phyloP scores from a whole-genome alignment of 2,888 invertebrate species.

The Lasiommata megera region DNA sequence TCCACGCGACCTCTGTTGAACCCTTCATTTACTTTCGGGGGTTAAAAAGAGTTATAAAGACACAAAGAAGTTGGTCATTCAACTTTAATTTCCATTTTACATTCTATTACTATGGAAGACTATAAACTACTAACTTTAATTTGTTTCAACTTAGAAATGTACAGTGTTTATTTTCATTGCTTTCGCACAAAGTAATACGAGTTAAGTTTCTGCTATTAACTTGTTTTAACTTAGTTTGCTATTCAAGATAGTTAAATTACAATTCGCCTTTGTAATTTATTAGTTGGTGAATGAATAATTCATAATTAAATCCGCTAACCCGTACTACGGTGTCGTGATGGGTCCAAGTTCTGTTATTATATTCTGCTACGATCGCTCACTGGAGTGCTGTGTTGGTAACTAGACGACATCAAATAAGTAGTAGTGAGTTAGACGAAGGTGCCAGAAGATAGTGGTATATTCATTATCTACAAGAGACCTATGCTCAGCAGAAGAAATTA shows the following conservation, averaged over 20 bases:
- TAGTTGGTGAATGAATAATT: background rate
- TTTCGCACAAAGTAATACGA: conserved; percentile 10
- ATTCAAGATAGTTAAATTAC: conserved; percentile 2
- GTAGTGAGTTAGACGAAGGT: no score
- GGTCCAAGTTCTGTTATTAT: no score
- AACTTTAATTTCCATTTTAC: conserved; percentile 6
- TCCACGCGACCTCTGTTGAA: no score
- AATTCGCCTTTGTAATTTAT: background rate
- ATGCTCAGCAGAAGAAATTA: no score
- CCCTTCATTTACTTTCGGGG: no score
- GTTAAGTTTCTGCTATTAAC: conserved; percentile 10
- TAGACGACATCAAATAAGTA: no score
- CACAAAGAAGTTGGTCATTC: background rate
- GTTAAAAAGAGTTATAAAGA: background rate
- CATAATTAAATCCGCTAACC: background rate
- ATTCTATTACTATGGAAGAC: background rate
- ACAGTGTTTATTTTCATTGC: conserved; percentile 9
- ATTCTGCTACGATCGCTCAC: no score
- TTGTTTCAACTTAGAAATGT: conserved; percentile 8
- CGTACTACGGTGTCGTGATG: no score
- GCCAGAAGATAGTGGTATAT: no score
- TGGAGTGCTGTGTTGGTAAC: no score
- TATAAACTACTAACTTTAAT: conserved; percentile 6
- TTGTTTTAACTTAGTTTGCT: conserved; percentile 1
- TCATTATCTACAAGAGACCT: no score